Evolutionary conservation across 2,797 vertebrate species (phyloP), one percentile per base, ranked within the genome.

Genomic region (Lycodopsis pacificus): DNA sequence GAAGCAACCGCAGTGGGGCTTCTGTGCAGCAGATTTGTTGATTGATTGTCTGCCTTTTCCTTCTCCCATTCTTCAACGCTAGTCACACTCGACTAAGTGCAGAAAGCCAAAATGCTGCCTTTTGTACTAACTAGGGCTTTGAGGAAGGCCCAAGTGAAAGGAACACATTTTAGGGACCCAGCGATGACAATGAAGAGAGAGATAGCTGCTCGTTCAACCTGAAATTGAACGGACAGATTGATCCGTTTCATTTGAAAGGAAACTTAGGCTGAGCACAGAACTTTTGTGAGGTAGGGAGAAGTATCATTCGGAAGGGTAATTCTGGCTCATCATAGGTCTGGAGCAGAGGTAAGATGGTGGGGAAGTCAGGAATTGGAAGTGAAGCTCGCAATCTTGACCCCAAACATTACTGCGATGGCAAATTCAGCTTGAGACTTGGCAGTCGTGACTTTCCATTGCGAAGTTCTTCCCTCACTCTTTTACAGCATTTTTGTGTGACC

Each of bases 331-430:
- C 86, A 63, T 48, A 67, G 72, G 54, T 65, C 75, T 86, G 79
- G 80, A 89, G 83, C 84, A 86, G 80, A 92, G 82, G 82, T 86
- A 76, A 80, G 78, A 83, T 64, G 73, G 85, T 82, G 69, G 34
- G 76, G 79, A 83, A 86, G 89, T 82, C 81, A 78, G 81, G 83
- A 86, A 91, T 82, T 93, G 87, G 83, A 91, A 77, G 71, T 56
- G 4, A 91, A 88, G 80, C 76, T 74, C 71, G 67, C 87, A 88
- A 90, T 85, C 84, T 86, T 88, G 84, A 93, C 92, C 88, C 86
- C 56, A 86, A 88, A 87, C 84, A 85, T 91, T 90, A 89, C 80
- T 89, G 73, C 27, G 30, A 80, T 91, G 89, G 85, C 84, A 91
- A 81, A 89, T 74, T 44, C 75, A 80, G 61, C 57, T 46, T 15